phyloP scores from a whole-genome alignment of 2,888 invertebrate species.

The Neuroscelio doddi region DNA sequence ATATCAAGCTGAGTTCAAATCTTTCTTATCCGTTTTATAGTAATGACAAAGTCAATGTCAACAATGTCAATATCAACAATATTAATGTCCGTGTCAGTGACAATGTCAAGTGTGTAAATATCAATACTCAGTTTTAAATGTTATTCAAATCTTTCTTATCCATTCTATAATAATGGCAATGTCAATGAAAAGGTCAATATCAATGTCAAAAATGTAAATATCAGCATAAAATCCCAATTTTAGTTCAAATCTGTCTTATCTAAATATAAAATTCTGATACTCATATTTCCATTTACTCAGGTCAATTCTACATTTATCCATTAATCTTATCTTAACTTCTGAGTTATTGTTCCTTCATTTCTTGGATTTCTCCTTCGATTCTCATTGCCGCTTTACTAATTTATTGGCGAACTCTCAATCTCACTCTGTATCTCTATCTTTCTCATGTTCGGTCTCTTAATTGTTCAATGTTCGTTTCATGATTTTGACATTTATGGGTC shows the following conservation, averaged over 20 bases:
- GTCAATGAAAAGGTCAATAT: no score
- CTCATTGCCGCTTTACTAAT: conserved; percentile 31
- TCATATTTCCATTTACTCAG: conserved; percentile 20
- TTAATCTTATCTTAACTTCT: conserved; percentile 43
- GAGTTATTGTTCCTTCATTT: conserved; percentile 28
- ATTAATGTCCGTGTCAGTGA: no score
- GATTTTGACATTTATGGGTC: conserved; percentile 6
- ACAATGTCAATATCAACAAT: no score
- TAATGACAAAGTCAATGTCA: no score
- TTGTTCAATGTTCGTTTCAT: conserved; percentile 17
- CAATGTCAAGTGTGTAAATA: no score
- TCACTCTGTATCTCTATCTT: not conserved
- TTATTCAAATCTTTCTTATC: no score
- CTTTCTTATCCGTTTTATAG: no score
- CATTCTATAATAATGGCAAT: no score
- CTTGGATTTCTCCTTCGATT: conserved; percentile 32
- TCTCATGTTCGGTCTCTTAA: conserved; percentile 5
- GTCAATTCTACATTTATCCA: conserved; percentile 31
- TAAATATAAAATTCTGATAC: conserved; percentile 23
- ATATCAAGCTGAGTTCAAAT: no score
- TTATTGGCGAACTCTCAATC: conserved; percentile 10
- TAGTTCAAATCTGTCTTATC: not conserved
- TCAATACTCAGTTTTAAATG: no score
- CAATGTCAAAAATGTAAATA: no score
- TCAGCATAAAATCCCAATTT: not conserved